A percentile compares a stretch with the other conserved stretches of the same genome.
phyloP scores from a whole-genome alignment of 2,797 vertebrate species.

The Sebastes trivittatus region DNA sequence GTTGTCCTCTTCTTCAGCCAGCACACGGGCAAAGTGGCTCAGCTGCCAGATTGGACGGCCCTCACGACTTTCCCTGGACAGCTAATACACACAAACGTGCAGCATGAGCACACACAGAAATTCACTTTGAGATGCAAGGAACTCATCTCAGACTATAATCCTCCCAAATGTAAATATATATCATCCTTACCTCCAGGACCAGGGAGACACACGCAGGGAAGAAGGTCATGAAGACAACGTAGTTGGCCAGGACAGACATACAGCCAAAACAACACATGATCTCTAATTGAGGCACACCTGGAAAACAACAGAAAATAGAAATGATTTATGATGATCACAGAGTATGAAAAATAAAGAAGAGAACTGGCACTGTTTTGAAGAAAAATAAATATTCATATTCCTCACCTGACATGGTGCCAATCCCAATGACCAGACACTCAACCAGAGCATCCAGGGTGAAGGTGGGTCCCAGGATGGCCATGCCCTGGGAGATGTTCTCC shows the following conservation, averaged over 20 bases:
- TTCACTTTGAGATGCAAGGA: background rate
- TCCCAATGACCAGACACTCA: constrained; percentile 96
- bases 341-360: background rate
- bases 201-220: constrained; percentile 97
- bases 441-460: constrained; percentile 97
- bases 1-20: constrained; percentile 97
- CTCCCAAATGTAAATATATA: background rate
- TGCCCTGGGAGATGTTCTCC: constrained; percentile 97
- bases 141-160: background rate
- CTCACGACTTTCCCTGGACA: constrained; percentile 93
- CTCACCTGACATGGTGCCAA: constrained; percentile 97
- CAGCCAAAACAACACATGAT: constrained; percentile 99
- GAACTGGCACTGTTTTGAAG: no score
- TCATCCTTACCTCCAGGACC: constrained; percentile 73
- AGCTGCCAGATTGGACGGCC: constrained; percentile 97
- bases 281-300: constrained; percentile 85
- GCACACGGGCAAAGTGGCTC: constrained; percentile 87
- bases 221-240: constrained; percentile 99
- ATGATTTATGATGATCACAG: background rate
- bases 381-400: no score
- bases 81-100: constrained; percentile 31
- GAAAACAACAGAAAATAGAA: background rate
- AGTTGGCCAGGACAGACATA: constrained; percentile 98
- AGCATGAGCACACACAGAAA: background rate
- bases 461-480: constrained; percentile 96